These are phyloP conservation scores for Scaptomyza hsui DNA, from an alignment of 1,140 invertebrate species.

Conservation along the genomic window DNA sequence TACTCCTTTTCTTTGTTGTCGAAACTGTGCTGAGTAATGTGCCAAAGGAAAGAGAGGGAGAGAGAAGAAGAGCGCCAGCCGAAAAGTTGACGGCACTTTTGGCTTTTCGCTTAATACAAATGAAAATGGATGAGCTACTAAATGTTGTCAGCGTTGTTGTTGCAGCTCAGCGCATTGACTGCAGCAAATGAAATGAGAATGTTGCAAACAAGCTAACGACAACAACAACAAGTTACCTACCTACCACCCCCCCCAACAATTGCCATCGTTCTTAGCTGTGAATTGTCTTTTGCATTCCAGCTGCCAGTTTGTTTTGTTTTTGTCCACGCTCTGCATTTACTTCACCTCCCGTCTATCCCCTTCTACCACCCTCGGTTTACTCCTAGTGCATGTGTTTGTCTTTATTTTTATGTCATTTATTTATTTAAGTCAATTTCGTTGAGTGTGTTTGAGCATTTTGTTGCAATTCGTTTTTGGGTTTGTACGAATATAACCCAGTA, in stretches of 20 bases:
- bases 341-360: not conserved
- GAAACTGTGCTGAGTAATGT: conserved; percentile 70
- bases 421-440: conserved; percentile 81
- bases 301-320: conserved; percentile 13
- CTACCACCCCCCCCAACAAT: too few relatives aligned
- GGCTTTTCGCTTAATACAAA: conserved; percentile 78
- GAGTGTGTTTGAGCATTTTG: conserved; percentile 81
- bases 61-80: conserved; percentile 8
- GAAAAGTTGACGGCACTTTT: conserved; percentile 42
- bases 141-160: conserved; percentile 64
- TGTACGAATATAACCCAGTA: conserved; percentile 1
- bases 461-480: conserved; percentile 70
- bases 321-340: not conserved
- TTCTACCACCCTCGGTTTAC: not conserved
- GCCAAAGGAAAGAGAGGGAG: conserved; percentile 9
- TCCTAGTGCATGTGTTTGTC: conserved; percentile 67
- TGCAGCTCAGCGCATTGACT: conserved; percentile 52
- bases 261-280: conserved; percentile 32
- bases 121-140: conserved; percentile 82
- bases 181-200: conserved; percentile 73
- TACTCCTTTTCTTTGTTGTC: conserved; percentile 45
- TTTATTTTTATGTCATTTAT: conserved; percentile 80
- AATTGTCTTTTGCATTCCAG: conserved; percentile 58
- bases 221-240: conserved; percentile 11
- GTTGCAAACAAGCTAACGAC: conserved; percentile 71